phyloP scores from a whole-genome alignment of 2,113 vertebrate genomes.

The Anoplopoma fimbria region DNA sequence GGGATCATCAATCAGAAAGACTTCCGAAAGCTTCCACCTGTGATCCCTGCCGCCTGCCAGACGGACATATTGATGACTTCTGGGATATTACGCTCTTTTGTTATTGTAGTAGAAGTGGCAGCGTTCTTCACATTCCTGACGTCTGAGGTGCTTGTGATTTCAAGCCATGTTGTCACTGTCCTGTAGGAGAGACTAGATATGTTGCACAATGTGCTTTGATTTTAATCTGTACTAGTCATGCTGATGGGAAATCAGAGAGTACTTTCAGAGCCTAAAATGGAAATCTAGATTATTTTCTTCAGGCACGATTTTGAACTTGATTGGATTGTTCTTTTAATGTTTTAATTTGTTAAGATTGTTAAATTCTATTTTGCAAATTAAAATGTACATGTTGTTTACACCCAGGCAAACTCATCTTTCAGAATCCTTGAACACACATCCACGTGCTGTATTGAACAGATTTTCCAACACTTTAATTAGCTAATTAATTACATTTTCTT shows the following conservation, averaged over 20 bases:
- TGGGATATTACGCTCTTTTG: slow-evolving; percentile 58
- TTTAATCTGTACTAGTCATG: slow-evolving; percentile 11
- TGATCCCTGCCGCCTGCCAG: slow-evolving; percentile 37
- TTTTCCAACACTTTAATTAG: neutral
- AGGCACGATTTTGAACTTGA: too few relatives aligned
- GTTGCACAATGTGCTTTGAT: neutral
- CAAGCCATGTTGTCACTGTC: slow-evolving; percentile 17
- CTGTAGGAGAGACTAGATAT: neutral
- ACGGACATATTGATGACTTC: slow-evolving; percentile 43
- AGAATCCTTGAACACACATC: neutral
- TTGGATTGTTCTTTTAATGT: too few relatives aligned
- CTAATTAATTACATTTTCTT: too few relatives aligned
- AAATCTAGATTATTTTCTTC: slow-evolving; percentile 5
- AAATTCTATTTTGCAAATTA: too few relatives aligned
- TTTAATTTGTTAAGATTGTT: too few relatives aligned
- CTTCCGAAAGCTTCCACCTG: slow-evolving; percentile 24
- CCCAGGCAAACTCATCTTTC: neutral
- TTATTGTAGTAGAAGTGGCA: slow-evolving; percentile 22
- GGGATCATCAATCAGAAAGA: slow-evolving; percentile 62
- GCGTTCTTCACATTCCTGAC: slow-evolving; percentile 59
- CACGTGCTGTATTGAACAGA: neutral
- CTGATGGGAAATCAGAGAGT: slow-evolving; percentile 24
- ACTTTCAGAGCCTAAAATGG: slow-evolving; percentile 25
- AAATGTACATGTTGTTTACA: too few relatives aligned
- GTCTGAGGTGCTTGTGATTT: slow-evolving; percentile 41